These are phyloP conservation scores for Galeopsomyia nigrocyanea DNA, from an alignment of 2,888 invertebrate species.

Conservation along the genomic window DNA sequence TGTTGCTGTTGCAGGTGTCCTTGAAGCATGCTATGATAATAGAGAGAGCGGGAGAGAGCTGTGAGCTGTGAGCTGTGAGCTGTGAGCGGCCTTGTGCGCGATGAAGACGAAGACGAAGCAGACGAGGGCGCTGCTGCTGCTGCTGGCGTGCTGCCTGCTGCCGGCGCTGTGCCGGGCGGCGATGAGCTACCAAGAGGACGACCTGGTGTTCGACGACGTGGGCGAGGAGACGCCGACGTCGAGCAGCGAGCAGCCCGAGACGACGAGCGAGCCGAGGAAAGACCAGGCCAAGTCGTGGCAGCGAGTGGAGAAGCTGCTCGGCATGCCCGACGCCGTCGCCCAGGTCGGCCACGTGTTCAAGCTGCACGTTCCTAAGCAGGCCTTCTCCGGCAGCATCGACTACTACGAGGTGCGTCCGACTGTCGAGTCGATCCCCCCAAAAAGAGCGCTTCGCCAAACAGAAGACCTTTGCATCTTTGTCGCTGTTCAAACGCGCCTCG, in stretches of 20 bases:
- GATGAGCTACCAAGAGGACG: constrained; percentile 62
- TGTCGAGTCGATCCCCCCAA: neutral
- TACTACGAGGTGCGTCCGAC: constrained; percentile 82
- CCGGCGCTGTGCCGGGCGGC: constrained; percentile 27
- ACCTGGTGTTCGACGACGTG: constrained; percentile 66
- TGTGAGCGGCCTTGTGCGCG: neutral
- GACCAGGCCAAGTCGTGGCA: constrained; percentile 37
- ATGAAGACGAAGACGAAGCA: constrained; percentile 33
- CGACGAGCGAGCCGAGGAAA: neutral
- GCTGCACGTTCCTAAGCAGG: constrained; percentile 79
- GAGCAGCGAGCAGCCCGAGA: constrained; percentile 33
- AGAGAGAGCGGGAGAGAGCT: neutral
- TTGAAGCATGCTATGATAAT: constrained; percentile 65
- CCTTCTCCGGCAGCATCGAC: constrained; percentile 77
- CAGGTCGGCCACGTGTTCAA: constrained; percentile 82
- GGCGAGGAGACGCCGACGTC: constrained; percentile 57
- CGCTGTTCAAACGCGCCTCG: too few species aligned
- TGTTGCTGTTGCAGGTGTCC: constrained; percentile 25
- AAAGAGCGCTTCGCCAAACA: too few species aligned
- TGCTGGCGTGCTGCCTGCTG: constrained; percentile 39
- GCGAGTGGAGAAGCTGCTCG: constrained; percentile 66
- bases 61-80: constrained; percentile 1
- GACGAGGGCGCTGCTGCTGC: constrained; percentile 51
- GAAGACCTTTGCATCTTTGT: too few species aligned
- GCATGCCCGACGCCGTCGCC: constrained; percentile 74